Evolutionary conservation across 2,888 invertebrate species (phyloP).

Genomic region (Cremastobaeus sp.): DNA sequence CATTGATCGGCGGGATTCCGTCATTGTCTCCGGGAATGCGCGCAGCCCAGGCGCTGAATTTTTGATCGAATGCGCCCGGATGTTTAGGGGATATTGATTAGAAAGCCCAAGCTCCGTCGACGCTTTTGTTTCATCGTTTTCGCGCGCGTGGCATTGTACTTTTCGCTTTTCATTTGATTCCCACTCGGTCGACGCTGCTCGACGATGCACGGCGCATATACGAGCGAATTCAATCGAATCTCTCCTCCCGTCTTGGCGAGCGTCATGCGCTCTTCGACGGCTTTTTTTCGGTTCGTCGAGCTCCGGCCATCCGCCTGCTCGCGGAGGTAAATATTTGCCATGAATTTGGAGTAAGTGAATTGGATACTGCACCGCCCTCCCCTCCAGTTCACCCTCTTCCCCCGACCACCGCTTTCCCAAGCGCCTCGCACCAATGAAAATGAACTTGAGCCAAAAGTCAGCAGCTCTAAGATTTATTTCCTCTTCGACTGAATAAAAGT

Average conservation of each 20-base stretch:
- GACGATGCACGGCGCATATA: slow-evolving; percentile 55
- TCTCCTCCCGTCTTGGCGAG: slow-evolving; percentile 51
- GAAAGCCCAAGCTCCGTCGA: slow-evolving; percentile 26
- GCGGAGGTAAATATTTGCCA: slow-evolving; percentile 58
- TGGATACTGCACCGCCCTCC: slow-evolving; percentile 36
- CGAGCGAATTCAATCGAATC: slow-evolving; percentile 60
- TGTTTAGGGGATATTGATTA: slow-evolving; percentile 51
- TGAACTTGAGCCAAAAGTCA: slow-evolving; percentile 47
- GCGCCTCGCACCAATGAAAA: slow-evolving; percentile 29
- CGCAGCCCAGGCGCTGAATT: neutral
- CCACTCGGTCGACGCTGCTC: slow-evolving; percentile 46
- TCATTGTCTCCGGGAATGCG: too few species aligned
- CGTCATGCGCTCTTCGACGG: slow-evolving; percentile 57
- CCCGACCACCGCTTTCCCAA: neutral
- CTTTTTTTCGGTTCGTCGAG: slow-evolving; percentile 58
- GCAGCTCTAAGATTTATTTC: slow-evolving; percentile 49
- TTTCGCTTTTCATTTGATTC: slow-evolving; percentile 52
- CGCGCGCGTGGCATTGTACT: slow-evolving; percentile 49
- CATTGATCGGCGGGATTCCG: slow-evolving; percentile 31
- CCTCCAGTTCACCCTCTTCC: slow-evolving; percentile 16
- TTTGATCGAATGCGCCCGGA: slow-evolving; percentile 27
- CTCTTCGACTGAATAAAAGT: slow-evolving; percentile 16
- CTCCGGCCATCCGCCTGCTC: slow-evolving; percentile 57
- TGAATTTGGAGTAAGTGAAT: slow-evolving; percentile 59
- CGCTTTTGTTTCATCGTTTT: slow-evolving; percentile 31